Base-by-base conservation (phyloP, 2,797 vertebrate genomes). In the Lagocephalus sceleratus region DNA sequence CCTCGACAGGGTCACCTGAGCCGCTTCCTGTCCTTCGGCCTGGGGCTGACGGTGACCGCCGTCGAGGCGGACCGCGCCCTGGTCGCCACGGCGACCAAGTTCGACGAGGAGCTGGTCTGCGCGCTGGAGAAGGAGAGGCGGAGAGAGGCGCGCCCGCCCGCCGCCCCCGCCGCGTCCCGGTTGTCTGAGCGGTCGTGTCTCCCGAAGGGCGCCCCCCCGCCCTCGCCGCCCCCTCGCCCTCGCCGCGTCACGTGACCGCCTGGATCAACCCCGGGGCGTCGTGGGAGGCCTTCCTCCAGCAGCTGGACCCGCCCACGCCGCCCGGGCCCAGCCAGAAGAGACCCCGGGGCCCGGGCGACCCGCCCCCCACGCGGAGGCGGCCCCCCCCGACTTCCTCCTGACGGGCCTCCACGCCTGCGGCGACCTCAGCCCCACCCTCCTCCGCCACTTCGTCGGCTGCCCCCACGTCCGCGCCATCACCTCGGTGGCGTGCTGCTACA, bases 391-490 rank as follows among this genome's bases (percentile, higher is more conserved):
- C 68, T 82, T 86, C 71, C 68, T 98, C 65, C 78, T 98, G 32
- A 96, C 93, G 0, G 95, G 95, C 26, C 93, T 98, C 2, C 96
- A 98, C 0, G 91, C 96, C 47, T 98, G 95, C 0, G 96, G 96
- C 0, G 96, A 98, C 79, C 92, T 98, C 20, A 94, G 95, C 20
- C 82, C 93, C 0, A 91, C 95, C 15, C 89, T 97, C 51, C 90
- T 98, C 11, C 89, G 90, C 1, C 94, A 94, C 71, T 98, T 98
- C 1, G 81, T 79, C 63, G 57, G 54, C 61, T 93, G 94, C 66
- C 93, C 94, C 0, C 60, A 85, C 0, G 90, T 94, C 6, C 85
- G 74, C 0, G 95, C 90, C 15, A 85, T 98, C 66, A 94, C 94
- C 3, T 94, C 93, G 0, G 95, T 92, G 38, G 93, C 93, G 2